Base-by-base conservation (phyloP, 1,140 invertebrate genomes). In the Hyles vespertilio region DNA sequence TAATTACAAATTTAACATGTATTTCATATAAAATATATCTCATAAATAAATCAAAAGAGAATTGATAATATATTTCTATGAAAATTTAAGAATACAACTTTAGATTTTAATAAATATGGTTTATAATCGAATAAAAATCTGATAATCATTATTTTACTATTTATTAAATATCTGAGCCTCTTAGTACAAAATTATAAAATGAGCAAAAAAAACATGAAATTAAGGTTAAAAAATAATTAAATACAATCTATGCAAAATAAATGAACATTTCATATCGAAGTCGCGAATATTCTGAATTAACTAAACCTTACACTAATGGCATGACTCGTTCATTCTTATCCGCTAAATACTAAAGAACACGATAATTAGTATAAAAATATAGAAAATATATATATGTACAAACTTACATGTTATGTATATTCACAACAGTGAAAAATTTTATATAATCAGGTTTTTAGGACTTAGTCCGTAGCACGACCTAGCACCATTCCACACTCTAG, bases 281-380 rank as follows among this genome's bases (percentile, higher is more conserved):
- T 56, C 50, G n/a, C 32, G 34, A 45, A 56, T 36, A 53, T 47
- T 44, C 54, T 32, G 22, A 69, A 64, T 65, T 61, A 69, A 72
- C 70, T 77, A 79, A 68, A 74, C 11, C 79, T 80, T 82, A 86
- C 58, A 48, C 85, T 88, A 88, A 81, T 84, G 85, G 85, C 85
- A 88, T 88, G 85, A 88, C 85, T 88, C 77, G 62, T 69, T 76
- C 74, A 76, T 75, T 62, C 77, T 77, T 85, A 82, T 52, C 60
- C 51, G 54, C 65, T 77, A 77, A 65, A 70, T 64, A 65, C 48
- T 56, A 67, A 68, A 72, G 65, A 74, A 75, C 61, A 66, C 61
- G 52, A 65, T 56, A 62, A 40, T 49, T n/a, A 55, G 46, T 48
- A 4, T 40, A 43, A 34, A 60, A 61, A 61, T 49, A 44, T 61